Evolutionary conservation across 1,140 invertebrate species (phyloP).

Genomic region (Microplitis demolitor): DNA sequence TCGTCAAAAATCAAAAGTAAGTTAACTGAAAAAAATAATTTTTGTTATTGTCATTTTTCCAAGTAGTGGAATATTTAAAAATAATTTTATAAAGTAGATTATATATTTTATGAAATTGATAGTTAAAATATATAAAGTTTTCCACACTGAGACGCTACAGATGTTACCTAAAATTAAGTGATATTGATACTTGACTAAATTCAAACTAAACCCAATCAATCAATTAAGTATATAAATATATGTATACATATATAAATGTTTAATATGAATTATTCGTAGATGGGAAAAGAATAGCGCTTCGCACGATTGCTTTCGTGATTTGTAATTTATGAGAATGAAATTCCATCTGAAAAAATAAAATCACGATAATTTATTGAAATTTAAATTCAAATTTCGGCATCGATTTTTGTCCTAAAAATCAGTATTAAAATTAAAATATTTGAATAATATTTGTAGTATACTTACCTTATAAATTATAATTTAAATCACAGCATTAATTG

Average conservation of each 20-base stretch:
- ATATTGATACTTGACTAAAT: not conserved
- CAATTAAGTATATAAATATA: not conserved
- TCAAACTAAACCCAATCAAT: not conserved
- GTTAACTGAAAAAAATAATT: not conserved
- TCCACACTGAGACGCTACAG: slow-evolving; percentile 19
- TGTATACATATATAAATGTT: not conserved
- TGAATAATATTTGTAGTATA: too few relatives aligned
- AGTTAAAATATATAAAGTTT: not conserved
- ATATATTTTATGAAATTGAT: not conserved
- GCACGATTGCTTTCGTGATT: too few relatives aligned
- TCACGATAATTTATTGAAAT: too few relatives aligned
- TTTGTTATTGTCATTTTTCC: not conserved
- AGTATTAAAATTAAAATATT: too few relatives aligned
- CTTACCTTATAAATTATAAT: too few relatives aligned
- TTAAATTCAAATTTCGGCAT: too few relatives aligned
- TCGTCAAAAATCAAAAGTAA: not conserved
- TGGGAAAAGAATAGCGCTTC: too few relatives aligned
- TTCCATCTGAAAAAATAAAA: too few relatives aligned
- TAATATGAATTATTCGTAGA: not conserved
- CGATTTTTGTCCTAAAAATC: too few relatives aligned
- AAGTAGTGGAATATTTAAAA: not conserved
- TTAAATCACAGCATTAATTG: too few relatives aligned
- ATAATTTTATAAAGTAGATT: not conserved
- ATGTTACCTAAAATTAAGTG: slow-evolving; percentile 21
- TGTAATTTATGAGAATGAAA: too few relatives aligned